These are phyloP conservation scores for Pygoscelis adeliae DNA, from an alignment of 2,113 vertebrate genomes.

Conservation along the genomic window DNA sequence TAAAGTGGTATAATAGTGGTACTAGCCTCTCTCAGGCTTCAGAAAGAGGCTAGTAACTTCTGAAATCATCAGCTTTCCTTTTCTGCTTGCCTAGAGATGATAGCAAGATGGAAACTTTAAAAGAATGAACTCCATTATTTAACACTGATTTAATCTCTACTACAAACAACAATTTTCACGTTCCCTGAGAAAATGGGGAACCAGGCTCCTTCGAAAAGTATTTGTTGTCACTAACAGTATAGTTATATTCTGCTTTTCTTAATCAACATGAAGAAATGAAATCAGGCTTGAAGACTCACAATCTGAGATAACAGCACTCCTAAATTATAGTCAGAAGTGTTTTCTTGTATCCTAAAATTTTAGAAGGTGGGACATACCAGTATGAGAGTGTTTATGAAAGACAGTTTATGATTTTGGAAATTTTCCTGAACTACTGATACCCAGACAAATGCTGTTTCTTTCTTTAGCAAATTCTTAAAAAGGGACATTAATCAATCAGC, in stretches of 20 bases:
- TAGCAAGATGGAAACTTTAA: background rate
- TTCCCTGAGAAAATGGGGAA: background rate
- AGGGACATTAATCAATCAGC: background rate
- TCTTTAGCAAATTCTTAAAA: background rate
- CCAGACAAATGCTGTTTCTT: background rate
- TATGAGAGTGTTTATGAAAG: background rate
- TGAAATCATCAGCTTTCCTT: background rate
- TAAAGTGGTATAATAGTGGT: background rate
- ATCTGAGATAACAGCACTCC: background rate
- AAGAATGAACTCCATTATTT: background rate
- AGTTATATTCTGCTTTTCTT: background rate
- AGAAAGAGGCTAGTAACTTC: background rate
- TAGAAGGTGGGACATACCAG: background rate
- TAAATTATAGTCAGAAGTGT: background rate
- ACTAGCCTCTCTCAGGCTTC: background rate
- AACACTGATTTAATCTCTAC: background rate
- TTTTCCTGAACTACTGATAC: background rate
- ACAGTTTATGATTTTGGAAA: background rate
- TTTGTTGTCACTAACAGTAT: background rate
- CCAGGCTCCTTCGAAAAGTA: background rate
- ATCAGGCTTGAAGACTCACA: background rate
- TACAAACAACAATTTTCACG: background rate
- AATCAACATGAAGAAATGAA: background rate
- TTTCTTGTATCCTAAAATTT: background rate
- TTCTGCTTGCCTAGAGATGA: accelerated